A percentile compares a stretch with the other conserved stretches of the same genome.
Conservation (phyloP, 1,140 invertebrate genomes). For the Metopolophium dirhodum region DNA sequence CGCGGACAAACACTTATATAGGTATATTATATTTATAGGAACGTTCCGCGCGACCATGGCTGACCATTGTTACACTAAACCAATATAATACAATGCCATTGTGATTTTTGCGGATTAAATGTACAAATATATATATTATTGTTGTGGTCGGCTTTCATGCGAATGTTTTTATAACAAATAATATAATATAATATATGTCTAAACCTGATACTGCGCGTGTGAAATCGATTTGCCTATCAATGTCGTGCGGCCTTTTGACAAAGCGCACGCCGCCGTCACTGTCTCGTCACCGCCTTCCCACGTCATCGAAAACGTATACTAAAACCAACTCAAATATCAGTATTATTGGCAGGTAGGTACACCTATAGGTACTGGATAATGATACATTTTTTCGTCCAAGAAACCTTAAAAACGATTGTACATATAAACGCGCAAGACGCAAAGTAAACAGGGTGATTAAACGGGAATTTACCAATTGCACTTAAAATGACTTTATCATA, state of each 20-base stretch:
- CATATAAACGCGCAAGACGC: no score
- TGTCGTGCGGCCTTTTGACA: not conserved
- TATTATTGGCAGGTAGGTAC: no score
- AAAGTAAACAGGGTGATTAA: no score
- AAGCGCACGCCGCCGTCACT: not conserved
- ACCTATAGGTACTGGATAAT: not conserved
- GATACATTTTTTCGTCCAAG: not conserved
- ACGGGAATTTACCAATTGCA: no score
- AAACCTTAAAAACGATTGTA: no score
- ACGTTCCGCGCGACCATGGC: not conserved
- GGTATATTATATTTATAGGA: not conserved
- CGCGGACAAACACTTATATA: slow-evolving; percentile 31
- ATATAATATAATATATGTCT: not conserved
- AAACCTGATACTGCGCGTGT: slow-evolving; percentile 23
- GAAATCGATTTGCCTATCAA: slow-evolving; percentile 50
- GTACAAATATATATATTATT: not conserved
- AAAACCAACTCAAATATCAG: not conserved
- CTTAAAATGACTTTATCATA: no score
- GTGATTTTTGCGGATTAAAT: slow-evolving; percentile 32
- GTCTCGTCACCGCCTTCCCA: not conserved
- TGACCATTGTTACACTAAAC: slow-evolving; percentile 33
- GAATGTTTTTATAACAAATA: slow-evolving; percentile 36
- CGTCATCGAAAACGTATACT: not conserved
- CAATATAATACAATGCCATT: not conserved
- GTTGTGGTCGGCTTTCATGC: slow-evolving; percentile 24